phyloP scores from a whole-genome alignment of 2,888 invertebrate genomes.

The Drosophila parthenogenetica region DNA sequence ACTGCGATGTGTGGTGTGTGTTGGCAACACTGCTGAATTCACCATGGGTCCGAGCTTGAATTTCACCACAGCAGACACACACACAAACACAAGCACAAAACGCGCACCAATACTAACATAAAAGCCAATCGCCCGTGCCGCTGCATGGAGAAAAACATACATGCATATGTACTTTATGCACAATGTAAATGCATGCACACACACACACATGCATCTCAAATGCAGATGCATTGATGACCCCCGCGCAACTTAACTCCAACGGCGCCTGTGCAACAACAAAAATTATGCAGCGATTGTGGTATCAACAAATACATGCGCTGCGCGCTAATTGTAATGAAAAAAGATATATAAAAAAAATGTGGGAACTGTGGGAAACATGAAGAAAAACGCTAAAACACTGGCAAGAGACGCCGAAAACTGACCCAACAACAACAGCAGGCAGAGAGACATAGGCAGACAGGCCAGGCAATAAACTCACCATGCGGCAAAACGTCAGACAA shows the following conservation, averaged over 20 bases:
- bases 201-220: conserved; percentile 17
- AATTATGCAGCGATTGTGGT: conserved; percentile 26
- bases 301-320: conserved; percentile 42
- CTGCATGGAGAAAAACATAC: conserved; percentile 72
- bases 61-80: conserved; percentile 51
- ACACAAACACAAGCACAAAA: conserved; percentile 13
- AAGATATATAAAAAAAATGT: conserved; percentile 28
- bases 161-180: conserved; percentile 27
- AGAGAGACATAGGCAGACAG: conserved; percentile 27
- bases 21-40: conserved; percentile 58
- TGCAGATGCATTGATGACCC: conserved; percentile 40
- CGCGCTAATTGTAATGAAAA: conserved; percentile 34
- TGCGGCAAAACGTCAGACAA: conserved; percentile 80
- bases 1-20: conserved; percentile 46
- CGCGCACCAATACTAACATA: conserved; percentile 35
- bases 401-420: conserved; percentile 67
- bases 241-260: conserved; percentile 29
- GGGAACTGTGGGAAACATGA: neutral
- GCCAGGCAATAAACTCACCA: conserved; percentile 72
- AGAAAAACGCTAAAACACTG: conserved; percentile 36
- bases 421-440: conserved; percentile 60
- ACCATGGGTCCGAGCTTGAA: conserved; percentile 46
- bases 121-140: conserved; percentile 62
- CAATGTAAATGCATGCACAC: conserved; percentile 30
- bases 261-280: conserved; percentile 28